Evolutionary conservation across 1,140 invertebrate genomes (phyloP).

Genomic region (Pomacea maculata): DNA sequence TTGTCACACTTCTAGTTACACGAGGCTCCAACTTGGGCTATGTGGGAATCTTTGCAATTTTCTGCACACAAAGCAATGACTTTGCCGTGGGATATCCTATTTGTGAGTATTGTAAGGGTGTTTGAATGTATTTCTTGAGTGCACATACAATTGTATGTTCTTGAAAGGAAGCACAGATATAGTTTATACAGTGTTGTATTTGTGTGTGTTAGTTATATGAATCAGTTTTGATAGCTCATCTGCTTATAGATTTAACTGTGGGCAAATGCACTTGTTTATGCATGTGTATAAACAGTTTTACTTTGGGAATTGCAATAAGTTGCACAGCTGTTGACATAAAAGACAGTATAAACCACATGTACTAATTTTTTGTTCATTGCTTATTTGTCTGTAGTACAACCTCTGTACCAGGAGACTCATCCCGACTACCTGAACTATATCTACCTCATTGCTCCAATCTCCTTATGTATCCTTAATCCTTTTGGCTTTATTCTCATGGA

Average conservation of each 20-base stretch:
- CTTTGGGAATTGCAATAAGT: background rate
- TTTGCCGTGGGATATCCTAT: slow-evolving; percentile 97
- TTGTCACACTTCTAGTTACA: slow-evolving; percentile 81
- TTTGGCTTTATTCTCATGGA: slow-evolving; percentile 92
- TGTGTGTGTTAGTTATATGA: background rate
- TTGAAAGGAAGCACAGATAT: background rate
- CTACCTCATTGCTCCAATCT: slow-evolving; percentile 93
- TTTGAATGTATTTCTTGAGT: too few species aligned
- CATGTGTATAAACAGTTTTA: background rate
- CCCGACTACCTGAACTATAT: slow-evolving; percentile 91
- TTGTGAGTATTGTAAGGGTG: slow-evolving; percentile 71
- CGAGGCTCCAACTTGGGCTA: slow-evolving; percentile 80
- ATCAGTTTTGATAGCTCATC: background rate
- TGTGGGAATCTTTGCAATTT: slow-evolving; percentile 92
- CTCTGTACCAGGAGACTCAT: slow-evolving; percentile 75
- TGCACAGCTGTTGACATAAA: background rate
- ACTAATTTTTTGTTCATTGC: background rate
- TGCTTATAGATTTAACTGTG: too few species aligned
- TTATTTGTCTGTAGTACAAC: slow-evolving; percentile 61
- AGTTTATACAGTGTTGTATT: background rate
- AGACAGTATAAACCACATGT: background rate
- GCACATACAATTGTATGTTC: background rate
- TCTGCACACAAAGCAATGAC: slow-evolving; percentile 97
- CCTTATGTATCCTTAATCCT: slow-evolving; percentile 90
- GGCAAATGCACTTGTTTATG: too few species aligned